These are phyloP conservation scores for Microtus oregoni DNA, from an alignment of 2,113 vertebrate genomes.

Conservation along the genomic window DNA sequence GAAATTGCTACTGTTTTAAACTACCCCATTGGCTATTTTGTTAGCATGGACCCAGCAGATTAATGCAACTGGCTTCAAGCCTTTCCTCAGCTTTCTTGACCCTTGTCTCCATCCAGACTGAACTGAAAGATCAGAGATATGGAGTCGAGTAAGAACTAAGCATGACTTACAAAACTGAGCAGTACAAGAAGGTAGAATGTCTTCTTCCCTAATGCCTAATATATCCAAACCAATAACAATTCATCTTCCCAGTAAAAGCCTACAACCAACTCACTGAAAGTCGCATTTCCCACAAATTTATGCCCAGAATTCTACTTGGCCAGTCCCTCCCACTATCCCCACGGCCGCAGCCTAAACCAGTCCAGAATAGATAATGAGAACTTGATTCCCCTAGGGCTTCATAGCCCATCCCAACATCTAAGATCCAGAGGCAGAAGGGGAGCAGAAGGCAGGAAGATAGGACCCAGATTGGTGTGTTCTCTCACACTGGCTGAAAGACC, in stretches of 20 bases:
- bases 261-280: slow-evolving; percentile 75
- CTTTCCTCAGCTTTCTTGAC: slow-evolving; percentile 8
- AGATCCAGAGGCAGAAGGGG: slow-evolving; percentile 14
- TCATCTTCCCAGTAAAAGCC: slow-evolving; percentile 75
- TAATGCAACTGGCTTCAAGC: neutral
- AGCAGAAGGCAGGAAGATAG: neutral
- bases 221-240: slow-evolving; percentile 57
- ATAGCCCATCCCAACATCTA: neutral
- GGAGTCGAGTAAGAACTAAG: neutral
- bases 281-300: slow-evolving; percentile 67
- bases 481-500: slow-evolving; percentile 1
- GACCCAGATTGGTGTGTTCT: neutral
- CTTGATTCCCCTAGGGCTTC: neutral
- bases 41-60: neutral
- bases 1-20: neutral
- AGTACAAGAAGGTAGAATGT: neutral
- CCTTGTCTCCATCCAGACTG: slow-evolving; percentile 1
- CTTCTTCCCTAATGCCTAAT: slow-evolving; percentile 45
- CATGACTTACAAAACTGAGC: neutral
- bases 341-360: neutral
- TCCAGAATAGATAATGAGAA: neutral
- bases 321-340: neutral
- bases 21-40: neutral
- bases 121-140: neutral
- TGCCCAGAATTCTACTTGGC: slow-evolving; percentile 73